phyloP scores from a whole-genome alignment of 2,113 vertebrate genomes.

The Passer montanus region DNA sequence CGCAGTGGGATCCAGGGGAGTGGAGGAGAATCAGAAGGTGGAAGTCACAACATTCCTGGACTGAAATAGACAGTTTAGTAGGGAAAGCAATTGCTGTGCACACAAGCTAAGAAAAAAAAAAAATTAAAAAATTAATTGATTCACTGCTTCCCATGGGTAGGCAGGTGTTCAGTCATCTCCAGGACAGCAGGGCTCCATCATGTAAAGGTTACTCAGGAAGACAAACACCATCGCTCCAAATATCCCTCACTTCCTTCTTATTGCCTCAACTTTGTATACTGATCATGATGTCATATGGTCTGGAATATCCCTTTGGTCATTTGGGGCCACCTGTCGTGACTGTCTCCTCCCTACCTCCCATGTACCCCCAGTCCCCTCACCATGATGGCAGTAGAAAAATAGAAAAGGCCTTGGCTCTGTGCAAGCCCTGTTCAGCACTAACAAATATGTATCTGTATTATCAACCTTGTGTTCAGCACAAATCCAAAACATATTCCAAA shows the following conservation, averaged over 20 bases:
- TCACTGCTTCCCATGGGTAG: not conserved
- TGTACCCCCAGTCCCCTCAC: not conserved
- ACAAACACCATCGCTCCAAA: not conserved
- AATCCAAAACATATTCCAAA: not conserved
- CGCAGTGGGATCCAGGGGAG: accelerated
- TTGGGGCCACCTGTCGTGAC: no score
- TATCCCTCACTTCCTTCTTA: not conserved
- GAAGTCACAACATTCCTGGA: not conserved
- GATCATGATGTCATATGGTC: no score
- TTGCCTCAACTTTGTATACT: not conserved
- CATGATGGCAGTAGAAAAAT: accelerated
- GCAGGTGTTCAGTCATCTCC: not conserved
- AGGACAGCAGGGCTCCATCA: not conserved
- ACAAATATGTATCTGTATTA: not conserved
- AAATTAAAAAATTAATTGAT: not conserved
- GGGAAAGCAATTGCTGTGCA: not conserved
- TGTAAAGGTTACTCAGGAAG: not conserved
- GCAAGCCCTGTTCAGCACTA: not conserved
- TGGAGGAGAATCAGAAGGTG: accelerated
- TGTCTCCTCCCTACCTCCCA: not conserved
- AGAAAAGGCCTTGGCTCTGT: not conserved
- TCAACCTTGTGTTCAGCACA: not conserved
- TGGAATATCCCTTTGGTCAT: not conserved
- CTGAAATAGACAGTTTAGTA: not conserved
- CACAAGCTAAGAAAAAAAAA: not conserved